Conservation (phyloP, 1,140 invertebrate genomes). For the Centruroides vittatus region DNA sequence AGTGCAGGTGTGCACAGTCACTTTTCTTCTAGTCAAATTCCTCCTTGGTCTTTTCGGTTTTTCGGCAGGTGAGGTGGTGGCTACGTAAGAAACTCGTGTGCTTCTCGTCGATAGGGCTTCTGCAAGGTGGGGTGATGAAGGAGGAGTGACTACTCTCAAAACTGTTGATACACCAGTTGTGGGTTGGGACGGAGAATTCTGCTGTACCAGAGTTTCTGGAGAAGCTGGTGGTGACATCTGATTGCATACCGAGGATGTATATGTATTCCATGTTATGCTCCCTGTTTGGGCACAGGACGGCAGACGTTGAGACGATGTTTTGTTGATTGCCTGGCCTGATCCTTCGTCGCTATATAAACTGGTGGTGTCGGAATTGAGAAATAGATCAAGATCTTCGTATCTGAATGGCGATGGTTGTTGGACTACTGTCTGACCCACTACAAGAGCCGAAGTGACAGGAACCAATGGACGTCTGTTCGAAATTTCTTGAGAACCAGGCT, state of each 20-base stretch:
- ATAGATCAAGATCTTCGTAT: not conserved
- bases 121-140: slow-evolving; percentile 38
- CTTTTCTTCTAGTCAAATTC: slow-evolving; percentile 32
- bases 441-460: not conserved
- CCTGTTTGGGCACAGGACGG: slow-evolving; percentile 18
- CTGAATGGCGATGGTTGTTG: no score
- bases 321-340: not conserved
- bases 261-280: not conserved
- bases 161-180: not conserved
- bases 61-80: not conserved
- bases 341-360: no score
- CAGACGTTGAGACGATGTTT: slow-evolving; percentile 15
- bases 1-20: slow-evolving; percentile 42
- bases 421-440: no score
- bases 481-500: no score
- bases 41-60: slow-evolving; percentile 25
- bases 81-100: not conserved
- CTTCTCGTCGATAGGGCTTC: slow-evolving; percentile 26
- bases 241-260: no score
- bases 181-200: not conserved
- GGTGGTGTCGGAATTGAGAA: not conserved
- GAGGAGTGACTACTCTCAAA: slow-evolving; percentile 38
- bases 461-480: not conserved
- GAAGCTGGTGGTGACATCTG: not conserved
- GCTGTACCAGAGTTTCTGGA: not conserved